A percentile compares a stretch with the other conserved stretches of the same genome.
These are phyloP conservation scores for Ischnura elegans DNA, from an alignment of 2,888 invertebrate species.

Conservation along the genomic window DNA sequence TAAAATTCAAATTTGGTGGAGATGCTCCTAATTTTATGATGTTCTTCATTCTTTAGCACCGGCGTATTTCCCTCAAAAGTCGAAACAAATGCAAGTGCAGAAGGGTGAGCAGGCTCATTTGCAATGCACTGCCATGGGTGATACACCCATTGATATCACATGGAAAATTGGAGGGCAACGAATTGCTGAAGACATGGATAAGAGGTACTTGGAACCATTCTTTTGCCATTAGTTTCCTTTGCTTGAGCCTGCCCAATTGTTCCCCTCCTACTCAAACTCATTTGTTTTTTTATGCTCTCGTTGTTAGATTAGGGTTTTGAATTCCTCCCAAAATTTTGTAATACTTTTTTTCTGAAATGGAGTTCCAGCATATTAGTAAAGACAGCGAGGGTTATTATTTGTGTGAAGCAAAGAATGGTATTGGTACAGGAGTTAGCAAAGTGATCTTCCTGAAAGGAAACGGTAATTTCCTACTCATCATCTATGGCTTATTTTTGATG, in stretches of 20 bases:
- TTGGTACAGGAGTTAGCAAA: constrained; percentile 95
- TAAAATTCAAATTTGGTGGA: neutral
- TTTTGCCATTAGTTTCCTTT: neutral
- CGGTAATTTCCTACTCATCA: constrained; percentile 82
- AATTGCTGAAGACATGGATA: constrained; percentile 86
- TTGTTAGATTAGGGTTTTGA: no score
- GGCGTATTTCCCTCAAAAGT: constrained; percentile 90
- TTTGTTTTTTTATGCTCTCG: no score
- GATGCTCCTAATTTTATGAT: neutral
- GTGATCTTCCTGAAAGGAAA: constrained; percentile 94
- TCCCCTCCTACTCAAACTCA: no score
- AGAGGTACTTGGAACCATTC: constrained; percentile 78
- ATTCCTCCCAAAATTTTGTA: no score
- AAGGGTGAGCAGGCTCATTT: constrained; percentile 91
- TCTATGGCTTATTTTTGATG: neutral
- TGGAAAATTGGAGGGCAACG: constrained; percentile 90
- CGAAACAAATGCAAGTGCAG: constrained; percentile 89
- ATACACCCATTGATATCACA: constrained; percentile 90
- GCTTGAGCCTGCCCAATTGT: no score
- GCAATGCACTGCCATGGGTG: constrained; percentile 93
- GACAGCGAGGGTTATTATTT: constrained; percentile 94
- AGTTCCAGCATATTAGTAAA: constrained; percentile 90
- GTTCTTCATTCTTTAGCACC: constrained; percentile 82
- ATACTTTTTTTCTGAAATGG: no score
- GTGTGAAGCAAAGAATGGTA: constrained; percentile 95